These are phyloP conservation scores for Phyllostomus discolor DNA, from an alignment of 2,113 vertebrate species.

Conservation along the genomic window DNA sequence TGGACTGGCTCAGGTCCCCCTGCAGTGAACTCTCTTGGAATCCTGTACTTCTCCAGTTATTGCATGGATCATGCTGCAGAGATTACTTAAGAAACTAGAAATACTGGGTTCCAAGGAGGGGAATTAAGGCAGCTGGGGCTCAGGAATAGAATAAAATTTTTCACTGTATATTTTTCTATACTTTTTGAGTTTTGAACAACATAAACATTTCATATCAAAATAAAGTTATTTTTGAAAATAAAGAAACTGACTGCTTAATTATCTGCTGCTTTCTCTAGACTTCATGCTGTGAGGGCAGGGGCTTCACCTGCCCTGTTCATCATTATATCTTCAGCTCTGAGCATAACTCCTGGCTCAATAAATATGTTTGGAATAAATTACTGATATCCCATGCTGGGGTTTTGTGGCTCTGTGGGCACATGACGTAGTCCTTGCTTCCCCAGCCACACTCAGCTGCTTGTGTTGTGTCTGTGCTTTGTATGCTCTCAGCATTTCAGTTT, in stretches of 20 bases:
- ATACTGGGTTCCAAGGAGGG: neutral
- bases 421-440: neutral
- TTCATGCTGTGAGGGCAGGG: neutral
- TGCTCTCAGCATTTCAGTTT: neutral
- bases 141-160: neutral
- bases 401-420: neutral
- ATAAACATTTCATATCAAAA: neutral
- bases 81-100: slow-evolving; percentile 5
- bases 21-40: neutral
- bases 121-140: neutral
- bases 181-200: neutral
- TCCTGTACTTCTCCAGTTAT: neutral
- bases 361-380: neutral
- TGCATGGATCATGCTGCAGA: neutral
- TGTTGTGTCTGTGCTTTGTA: neutral
- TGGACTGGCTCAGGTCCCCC: neutral
- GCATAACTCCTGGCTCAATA: neutral
- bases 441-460: neutral
- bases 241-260: neutral
- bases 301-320: neutral
- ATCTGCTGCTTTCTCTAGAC: neutral
- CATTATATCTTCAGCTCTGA: neutral
- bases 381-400: neutral
- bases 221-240: slow-evolving; percentile 20
- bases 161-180: neutral